These are phyloP conservation scores for Parotocinclus haroldoi DNA, from an alignment of 2,797 vertebrate genomes.

Conservation along the genomic window DNA sequence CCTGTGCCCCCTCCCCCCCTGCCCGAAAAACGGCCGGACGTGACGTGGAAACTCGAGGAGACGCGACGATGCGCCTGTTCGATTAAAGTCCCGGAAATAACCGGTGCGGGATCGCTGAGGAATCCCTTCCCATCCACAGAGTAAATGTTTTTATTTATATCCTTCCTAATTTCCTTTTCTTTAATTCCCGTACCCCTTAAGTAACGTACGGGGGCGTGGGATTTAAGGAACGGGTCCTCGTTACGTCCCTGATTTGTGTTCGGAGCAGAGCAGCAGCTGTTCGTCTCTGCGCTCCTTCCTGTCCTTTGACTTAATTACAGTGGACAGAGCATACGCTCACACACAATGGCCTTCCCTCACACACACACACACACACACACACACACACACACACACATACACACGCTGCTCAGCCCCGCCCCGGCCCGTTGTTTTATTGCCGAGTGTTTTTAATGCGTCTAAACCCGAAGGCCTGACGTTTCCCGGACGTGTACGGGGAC, in stretches of 20 bases:
- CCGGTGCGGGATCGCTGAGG: too few species aligned
- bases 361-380: conserved; percentile 38
- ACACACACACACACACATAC: conserved; percentile 35
- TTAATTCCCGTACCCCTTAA: too few species aligned
- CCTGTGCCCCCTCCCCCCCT: too few species aligned
- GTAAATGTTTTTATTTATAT: too few species aligned
- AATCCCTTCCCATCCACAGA: too few species aligned
- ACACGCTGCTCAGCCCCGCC: not conserved
- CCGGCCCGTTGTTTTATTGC: conserved; percentile 51
- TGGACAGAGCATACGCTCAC: conserved; percentile 55
- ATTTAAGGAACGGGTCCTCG: conserved; percentile 12
- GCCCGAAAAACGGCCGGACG: too few species aligned
- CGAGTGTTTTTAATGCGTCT: conserved; percentile 49
- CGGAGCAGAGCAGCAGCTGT: conserved; percentile 60
- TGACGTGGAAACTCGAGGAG: too few species aligned
- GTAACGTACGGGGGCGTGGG: too few species aligned
- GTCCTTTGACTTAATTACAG: conserved; percentile 69
- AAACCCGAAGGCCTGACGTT: conserved; percentile 35
- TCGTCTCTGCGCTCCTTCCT: conserved; percentile 54
- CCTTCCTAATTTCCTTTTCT: too few species aligned
- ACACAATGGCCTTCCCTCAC: conserved; percentile 36
- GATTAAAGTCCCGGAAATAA: too few species aligned
- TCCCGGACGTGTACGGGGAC: conserved; percentile 66
- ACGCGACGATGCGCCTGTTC: too few species aligned
- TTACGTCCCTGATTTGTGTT: conserved; percentile 48